These are phyloP conservation scores for Astyanax mexicanus DNA, from an alignment of 2,797 vertebrate genomes.

Conservation along the genomic window DNA sequence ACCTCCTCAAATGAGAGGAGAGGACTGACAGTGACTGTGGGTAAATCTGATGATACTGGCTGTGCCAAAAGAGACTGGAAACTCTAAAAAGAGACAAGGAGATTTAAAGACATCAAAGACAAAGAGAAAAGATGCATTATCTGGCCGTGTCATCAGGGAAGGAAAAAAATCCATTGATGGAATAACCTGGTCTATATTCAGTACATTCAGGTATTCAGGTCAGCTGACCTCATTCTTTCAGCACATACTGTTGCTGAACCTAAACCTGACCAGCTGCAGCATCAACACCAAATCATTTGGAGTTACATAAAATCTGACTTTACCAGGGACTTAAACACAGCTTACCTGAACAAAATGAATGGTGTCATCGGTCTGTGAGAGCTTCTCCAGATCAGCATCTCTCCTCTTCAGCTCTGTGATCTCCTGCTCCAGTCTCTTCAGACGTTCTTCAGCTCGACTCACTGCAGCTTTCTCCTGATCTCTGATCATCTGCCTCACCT, in stretches of 20 bases:
- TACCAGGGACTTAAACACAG: too few species aligned
- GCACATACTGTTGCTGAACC: too few species aligned
- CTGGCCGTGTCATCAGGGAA: too few species aligned
- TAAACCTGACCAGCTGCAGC: too few species aligned
- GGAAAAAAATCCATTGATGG: too few species aligned
- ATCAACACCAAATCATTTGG: too few species aligned
- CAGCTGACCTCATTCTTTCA: too few species aligned
- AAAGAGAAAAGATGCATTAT: too few species aligned
- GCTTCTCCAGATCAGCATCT: neutral
- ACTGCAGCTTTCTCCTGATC: conserved; percentile 4
- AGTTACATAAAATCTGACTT: too few species aligned
- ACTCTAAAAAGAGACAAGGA: conserved; percentile 9
- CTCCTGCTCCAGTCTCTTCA: neutral
- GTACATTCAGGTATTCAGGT: too few species aligned
- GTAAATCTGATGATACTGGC: neutral
- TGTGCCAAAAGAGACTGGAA: conserved; percentile 9
- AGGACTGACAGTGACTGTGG: neutral
- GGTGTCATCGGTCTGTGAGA: neutral
- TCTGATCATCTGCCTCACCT: conserved; percentile 2
- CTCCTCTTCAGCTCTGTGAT: neutral
- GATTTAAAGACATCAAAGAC: neutral
- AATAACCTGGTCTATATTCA: too few species aligned
- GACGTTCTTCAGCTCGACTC: neutral
- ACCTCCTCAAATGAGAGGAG: conserved; percentile 14
- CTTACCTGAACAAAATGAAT: conserved; percentile 25